Evolutionary conservation across 2,797 vertebrate genomes (phyloP).

Genomic region (Rhadinocentrus ornatus): DNA sequence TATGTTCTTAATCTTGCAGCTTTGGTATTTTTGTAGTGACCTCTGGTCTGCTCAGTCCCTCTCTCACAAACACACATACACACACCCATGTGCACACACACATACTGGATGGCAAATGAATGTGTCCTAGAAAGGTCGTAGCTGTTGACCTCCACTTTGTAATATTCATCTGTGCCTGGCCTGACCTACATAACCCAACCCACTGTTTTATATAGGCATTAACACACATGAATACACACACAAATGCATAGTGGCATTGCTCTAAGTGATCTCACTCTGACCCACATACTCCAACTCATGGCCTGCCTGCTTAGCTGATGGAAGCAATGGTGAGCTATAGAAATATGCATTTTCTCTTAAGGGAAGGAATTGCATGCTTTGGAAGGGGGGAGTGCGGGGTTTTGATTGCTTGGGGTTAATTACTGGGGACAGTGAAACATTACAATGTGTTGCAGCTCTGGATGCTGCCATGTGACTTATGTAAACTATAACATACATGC

Average conservation of each 20-base stretch:
- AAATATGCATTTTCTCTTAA: constrained; percentile 36
- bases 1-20: constrained; percentile 45
- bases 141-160: constrained; percentile 41
- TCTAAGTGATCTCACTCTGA: constrained; percentile 44
- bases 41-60: constrained; percentile 11
- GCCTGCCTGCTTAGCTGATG: constrained; percentile 50
- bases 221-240: constrained; percentile 34
- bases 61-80: neutral
- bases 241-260: constrained; percentile 25
- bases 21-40: constrained; percentile 33
- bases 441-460: constrained; percentile 1
- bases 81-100: too few relatives aligned
- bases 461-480: constrained; percentile 27
- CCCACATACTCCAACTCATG: constrained; percentile 50
- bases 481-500: constrained; percentile 9
- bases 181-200: constrained; percentile 63
- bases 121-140: constrained; percentile 54
- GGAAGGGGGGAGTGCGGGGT: neutral
- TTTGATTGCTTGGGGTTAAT: constrained; percentile 16
- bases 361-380: constrained; percentile 24
- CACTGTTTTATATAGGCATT: constrained; percentile 40
- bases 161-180: constrained; percentile 38
- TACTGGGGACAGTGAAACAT: constrained; percentile 6
- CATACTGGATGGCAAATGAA: constrained; percentile 9
- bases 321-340: constrained; percentile 33